phyloP scores from a whole-genome alignment of 2,113 vertebrate genomes.

The Rana temporaria region DNA sequence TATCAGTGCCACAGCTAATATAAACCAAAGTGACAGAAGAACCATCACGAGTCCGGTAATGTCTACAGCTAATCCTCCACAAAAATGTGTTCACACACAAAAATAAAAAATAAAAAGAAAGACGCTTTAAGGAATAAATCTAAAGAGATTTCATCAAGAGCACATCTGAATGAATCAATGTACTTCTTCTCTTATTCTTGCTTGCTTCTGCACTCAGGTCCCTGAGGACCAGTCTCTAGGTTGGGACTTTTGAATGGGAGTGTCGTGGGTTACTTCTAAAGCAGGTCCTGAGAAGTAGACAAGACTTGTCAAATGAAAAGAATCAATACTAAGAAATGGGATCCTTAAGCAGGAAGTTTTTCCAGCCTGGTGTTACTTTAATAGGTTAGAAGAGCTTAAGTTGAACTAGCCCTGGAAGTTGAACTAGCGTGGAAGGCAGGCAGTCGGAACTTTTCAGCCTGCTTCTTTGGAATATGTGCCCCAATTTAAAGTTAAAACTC shows the following conservation, averaged over 20 bases:
- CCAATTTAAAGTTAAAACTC: neutral
- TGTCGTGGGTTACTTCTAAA: neutral
- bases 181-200: neutral
- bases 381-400: neutral
- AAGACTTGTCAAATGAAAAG: neutral
- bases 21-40: slow-evolving; percentile 80
- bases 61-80: slow-evolving; percentile 14
- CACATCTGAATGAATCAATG: neutral
- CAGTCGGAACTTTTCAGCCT: slow-evolving; percentile 14
- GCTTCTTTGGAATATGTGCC: neutral
- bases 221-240: slow-evolving; percentile 30
- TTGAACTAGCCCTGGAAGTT: slow-evolving; percentile 16
- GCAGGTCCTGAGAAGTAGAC: neutral
- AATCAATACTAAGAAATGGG: neutral
- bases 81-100: neutral
- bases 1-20: slow-evolving; percentile 74
- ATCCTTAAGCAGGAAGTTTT: neutral
- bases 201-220: neutral
- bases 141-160: neutral
- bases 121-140: neutral
- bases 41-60: slow-evolving; percentile 81
- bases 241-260: slow-evolving; percentile 3
- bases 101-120: slow-evolving; percentile 6
- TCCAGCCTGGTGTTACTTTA: slow-evolving; percentile 17
- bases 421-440: neutral